phyloP scores from a whole-genome alignment of 1,140 invertebrate genomes.

The Drosophila funebris region DNA sequence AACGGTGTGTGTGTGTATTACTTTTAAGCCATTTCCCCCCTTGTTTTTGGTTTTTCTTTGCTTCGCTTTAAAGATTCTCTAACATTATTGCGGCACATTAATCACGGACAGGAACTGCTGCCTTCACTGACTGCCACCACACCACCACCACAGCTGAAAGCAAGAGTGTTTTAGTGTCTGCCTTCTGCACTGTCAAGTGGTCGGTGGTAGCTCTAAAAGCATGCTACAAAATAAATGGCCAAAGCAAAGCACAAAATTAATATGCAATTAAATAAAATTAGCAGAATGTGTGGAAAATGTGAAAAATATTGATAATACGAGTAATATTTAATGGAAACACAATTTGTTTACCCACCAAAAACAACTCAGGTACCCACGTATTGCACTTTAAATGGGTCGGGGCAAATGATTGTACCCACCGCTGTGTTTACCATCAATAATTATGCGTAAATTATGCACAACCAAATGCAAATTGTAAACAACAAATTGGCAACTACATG shows the following conservation, averaged over 20 bases:
- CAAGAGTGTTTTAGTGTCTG: conserved; percentile 76
- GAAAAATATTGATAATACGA: conserved; percentile 73
- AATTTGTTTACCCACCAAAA: conserved; percentile 56
- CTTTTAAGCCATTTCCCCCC: conserved; percentile 64
- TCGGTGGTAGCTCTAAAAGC: conserved; percentile 56
- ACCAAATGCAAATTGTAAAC: conserved; percentile 49
- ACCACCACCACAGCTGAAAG: conserved; percentile 54
- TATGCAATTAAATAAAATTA: conserved; percentile 77
- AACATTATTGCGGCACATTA: conserved; percentile 77
- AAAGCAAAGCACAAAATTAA: conserved; percentile 59
- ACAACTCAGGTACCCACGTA: not conserved
- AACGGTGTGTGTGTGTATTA: conserved; percentile 47
- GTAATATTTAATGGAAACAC: conserved; percentile 73
- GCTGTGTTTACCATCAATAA: conserved; percentile 70
- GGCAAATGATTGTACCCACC: conserved; percentile 16
- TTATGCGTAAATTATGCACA: conserved; percentile 74
- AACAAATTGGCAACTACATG: conserved; percentile 9
- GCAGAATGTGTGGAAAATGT: conserved; percentile 55
- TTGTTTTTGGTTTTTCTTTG: conserved; percentile 15
- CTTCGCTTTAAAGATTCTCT: conserved; percentile 64
- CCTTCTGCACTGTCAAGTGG: conserved; percentile 54
- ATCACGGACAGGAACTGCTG: conserved; percentile 69
- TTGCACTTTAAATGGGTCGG: not conserved
- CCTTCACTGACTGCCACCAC: conserved; percentile 12
- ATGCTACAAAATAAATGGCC: conserved; percentile 49